These are phyloP conservation scores for Himalopsyche kuldschensis DNA, from an alignment of 2,888 invertebrate species.

Conservation along the genomic window DNA sequence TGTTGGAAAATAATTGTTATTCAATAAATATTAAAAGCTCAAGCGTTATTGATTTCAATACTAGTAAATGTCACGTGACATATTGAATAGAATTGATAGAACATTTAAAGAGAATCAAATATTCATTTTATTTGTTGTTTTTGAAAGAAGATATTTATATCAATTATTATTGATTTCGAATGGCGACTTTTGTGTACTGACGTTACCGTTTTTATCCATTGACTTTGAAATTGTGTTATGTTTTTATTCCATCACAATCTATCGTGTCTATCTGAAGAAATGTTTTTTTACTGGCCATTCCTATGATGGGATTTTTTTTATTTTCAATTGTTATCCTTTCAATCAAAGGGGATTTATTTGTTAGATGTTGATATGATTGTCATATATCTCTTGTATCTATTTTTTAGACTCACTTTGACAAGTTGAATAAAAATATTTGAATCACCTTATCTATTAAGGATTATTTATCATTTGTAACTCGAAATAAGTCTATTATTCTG, in stretches of 20 bases:
- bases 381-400: neutral
- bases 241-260: neutral
- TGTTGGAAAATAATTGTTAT: no score
- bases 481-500: no score
- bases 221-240: neutral
- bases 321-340: slow-evolving; percentile 1
- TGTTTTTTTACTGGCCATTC: neutral
- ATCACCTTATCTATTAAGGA: no score
- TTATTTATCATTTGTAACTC: no score
- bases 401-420: neutral
- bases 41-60: no score
- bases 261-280: neutral
- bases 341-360: neutral
- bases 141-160: no score
- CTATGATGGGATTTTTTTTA: neutral
- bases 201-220: neutral
- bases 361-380: neutral
- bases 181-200: neutral
- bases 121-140: no score
- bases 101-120: no score
- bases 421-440: neutral
- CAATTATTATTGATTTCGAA: no score
- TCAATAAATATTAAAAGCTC: no score
- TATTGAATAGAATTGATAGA: no score
- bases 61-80: no score